These are phyloP conservation scores for Micronycteris hirsuta DNA, from an alignment of 2,113 vertebrate genomes.

Conservation along the genomic window DNA sequence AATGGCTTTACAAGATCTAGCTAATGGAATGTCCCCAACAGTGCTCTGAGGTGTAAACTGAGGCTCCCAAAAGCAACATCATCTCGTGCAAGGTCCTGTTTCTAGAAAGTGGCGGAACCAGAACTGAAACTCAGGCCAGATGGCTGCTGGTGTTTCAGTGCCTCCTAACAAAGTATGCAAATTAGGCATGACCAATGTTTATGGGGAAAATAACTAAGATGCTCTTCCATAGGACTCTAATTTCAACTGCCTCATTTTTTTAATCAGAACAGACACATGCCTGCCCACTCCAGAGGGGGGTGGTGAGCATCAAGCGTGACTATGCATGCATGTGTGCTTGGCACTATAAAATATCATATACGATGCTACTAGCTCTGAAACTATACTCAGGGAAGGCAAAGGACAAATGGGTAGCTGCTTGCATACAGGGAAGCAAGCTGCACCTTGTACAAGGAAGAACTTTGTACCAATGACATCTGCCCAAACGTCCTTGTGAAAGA, in stretches of 20 bases:
- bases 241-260: background rate
- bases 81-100: background rate
- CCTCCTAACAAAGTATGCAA: background rate
- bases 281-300: background rate
- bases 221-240: background rate
- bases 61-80: background rate
- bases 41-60: background rate
- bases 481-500: background rate
- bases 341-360: background rate
- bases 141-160: background rate
- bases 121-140: background rate
- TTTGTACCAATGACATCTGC: background rate
- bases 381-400: background rate
- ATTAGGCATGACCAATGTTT: background rate
- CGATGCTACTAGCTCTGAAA: background rate
- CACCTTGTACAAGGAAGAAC: background rate
- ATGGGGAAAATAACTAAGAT: background rate
- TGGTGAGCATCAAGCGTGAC: background rate
- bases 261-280: background rate
- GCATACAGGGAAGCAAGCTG: background rate
- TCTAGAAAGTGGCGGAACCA: background rate
- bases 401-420: background rate
- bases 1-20: background rate
- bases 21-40: background rate
- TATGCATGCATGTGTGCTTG: accelerated